Evolutionary conservation across 2,113 vertebrate species (phyloP).

Genomic region (Rhinolophus ferrumequinum): DNA sequence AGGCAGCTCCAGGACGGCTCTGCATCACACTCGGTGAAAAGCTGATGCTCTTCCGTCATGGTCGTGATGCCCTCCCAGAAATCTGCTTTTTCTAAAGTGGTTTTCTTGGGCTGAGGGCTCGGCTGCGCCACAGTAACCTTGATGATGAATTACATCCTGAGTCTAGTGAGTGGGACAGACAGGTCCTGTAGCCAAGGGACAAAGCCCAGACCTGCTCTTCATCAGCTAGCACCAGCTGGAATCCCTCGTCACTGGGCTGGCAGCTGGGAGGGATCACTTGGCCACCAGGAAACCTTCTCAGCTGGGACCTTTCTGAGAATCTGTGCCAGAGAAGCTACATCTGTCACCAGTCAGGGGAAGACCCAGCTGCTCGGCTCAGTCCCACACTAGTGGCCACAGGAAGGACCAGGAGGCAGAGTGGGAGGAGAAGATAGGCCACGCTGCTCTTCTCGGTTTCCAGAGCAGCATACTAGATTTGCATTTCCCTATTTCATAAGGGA

Average conservation of each 20-base stretch:
- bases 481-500: conserved; percentile 11
- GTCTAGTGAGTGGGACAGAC: not conserved
- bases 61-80: not conserved
- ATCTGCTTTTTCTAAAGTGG: not conserved
- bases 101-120: not conserved
- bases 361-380: conserved; percentile 25
- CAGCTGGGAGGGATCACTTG: conserved; percentile 69
- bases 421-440: not conserved
- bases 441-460: conserved; percentile 4
- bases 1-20: not conserved
- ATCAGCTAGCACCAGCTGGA: conserved; percentile 45
- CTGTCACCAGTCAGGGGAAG: conserved; percentile 42
- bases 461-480: not conserved
- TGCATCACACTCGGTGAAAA: rapidly evolving
- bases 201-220: conserved; percentile 24
- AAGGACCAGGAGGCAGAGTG: not conserved
- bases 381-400: rapidly evolving
- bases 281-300: conserved; percentile 49
- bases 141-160: conserved; percentile 61
- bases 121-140: not conserved
- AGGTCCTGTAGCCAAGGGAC: conserved; percentile 15
- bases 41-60: not conserved
- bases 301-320: conserved; percentile 55
- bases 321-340: conserved; percentile 48
- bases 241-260: not conserved